These are phyloP conservation scores for Acipenser oxyrinchus DNA, from an alignment of 2,797 vertebrate species.

Conservation along the genomic window DNA sequence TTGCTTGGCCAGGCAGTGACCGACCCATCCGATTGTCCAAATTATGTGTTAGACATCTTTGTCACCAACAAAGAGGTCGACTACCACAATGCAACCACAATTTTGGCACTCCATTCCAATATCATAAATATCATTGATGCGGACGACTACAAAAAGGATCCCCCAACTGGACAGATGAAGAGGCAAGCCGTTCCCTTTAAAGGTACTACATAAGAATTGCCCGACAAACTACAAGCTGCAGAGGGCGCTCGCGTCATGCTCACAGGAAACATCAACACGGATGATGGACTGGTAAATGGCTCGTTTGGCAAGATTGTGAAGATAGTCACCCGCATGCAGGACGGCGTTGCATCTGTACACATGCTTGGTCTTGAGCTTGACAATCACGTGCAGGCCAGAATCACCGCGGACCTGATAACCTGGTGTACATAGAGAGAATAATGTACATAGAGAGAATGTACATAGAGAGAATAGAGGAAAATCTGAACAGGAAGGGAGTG, in stretches of 20 bases:
- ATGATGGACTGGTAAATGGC: slow-evolving; percentile 16
- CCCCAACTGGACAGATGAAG: slow-evolving; percentile 12
- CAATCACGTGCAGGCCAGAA: too few relatives aligned
- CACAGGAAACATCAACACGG: slow-evolving; percentile 11
- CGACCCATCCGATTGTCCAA: neutral
- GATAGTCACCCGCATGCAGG: too few relatives aligned
- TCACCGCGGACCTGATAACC: too few relatives aligned
- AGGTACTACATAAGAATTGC: slow-evolving; percentile 13
- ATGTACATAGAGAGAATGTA: too few relatives aligned
- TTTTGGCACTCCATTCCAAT: slow-evolving; percentile 6
- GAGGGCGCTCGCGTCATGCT: slow-evolving; percentile 12
- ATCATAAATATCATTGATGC: slow-evolving; percentile 13
- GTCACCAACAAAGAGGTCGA: slow-evolving; percentile 18
- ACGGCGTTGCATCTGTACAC: too few relatives aligned
- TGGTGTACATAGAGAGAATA: too few relatives aligned
- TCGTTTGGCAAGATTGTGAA: slow-evolving; percentile 10
- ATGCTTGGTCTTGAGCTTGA: too few relatives aligned
- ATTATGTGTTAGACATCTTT: slow-evolving; percentile 12
- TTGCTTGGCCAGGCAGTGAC: slow-evolving; percentile 12
- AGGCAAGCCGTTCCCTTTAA: slow-evolving; percentile 3
- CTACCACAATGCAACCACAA: slow-evolving; percentile 4
- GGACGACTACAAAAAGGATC: slow-evolving; percentile 25
- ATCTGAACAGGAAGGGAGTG: too few relatives aligned
- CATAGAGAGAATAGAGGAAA: too few relatives aligned
- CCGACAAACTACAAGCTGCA: slow-evolving; percentile 10